Conservation (phyloP, 1,140 invertebrate species). For the Copidosoma floridanum region DNA sequence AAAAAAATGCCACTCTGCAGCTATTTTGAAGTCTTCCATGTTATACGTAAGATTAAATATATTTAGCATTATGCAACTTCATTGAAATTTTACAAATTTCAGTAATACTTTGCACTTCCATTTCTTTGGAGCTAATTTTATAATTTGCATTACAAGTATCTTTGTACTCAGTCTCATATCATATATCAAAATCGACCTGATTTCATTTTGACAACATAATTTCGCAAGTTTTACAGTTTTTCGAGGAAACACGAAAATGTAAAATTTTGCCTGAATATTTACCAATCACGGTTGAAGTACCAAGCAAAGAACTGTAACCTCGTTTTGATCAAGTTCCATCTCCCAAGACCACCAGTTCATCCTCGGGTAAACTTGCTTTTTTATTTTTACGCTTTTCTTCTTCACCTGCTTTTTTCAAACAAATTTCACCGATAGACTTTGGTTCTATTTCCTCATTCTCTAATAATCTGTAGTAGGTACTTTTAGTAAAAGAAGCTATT, state of each 20-base stretch:
- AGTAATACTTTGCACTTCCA: slow-evolving; percentile 8
- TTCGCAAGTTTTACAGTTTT: slow-evolving; percentile 19
- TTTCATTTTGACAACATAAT: slow-evolving; percentile 3
- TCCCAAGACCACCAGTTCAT: slow-evolving; percentile 27
- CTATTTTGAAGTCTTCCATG: no score
- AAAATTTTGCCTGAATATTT: slow-evolving; percentile 30
- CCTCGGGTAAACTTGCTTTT: slow-evolving; percentile 2
- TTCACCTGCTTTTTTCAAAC: background rate
- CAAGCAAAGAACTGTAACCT: slow-evolving; percentile 31
- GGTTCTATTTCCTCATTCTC: slow-evolving; percentile 5
- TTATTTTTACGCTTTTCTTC: slow-evolving; percentile 11
- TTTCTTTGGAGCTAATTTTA: background rate
- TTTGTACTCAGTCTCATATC: slow-evolving; percentile 8
- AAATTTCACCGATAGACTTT: background rate
- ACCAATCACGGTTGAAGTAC: slow-evolving; percentile 29
- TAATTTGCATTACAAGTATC: background rate
- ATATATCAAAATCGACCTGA: background rate
- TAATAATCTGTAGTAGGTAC: background rate
- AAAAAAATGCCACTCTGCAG: no score
- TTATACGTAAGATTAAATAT: no score
- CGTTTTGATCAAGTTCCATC: slow-evolving; percentile 33
- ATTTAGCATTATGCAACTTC: slow-evolving; percentile 10
- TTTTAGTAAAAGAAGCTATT: background rate
- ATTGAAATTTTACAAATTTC: slow-evolving; percentile 12
- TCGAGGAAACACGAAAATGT: slow-evolving; percentile 25